These are phyloP conservation scores for Cristatella mucedo DNA, from an alignment of 2,888 invertebrate species.

Conservation along the genomic window DNA sequence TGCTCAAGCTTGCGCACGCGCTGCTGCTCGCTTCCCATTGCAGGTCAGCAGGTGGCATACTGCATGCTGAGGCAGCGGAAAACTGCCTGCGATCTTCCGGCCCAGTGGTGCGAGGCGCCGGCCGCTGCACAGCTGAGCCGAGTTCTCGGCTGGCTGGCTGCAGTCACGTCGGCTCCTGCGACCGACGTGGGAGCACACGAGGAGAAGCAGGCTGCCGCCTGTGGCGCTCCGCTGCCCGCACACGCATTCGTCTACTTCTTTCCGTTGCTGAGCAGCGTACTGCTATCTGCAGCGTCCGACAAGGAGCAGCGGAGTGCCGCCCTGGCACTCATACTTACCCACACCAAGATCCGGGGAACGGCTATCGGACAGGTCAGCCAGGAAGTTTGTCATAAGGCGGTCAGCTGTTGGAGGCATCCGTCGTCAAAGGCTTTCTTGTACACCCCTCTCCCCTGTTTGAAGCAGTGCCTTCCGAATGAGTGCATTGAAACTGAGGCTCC, in stretches of 20 bases:
- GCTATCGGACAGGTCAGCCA: neutral
- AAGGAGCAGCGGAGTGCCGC: slow-evolving; percentile 23
- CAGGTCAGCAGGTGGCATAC: slow-evolving; percentile 50
- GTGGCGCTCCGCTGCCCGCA: slow-evolving; percentile 43
- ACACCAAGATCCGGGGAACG: slow-evolving; percentile 49
- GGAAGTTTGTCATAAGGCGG: neutral
- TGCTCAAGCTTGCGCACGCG: too few relatives aligned
- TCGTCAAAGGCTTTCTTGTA: too few relatives aligned
- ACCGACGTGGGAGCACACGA: slow-evolving; percentile 12
- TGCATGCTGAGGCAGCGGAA: slow-evolving; percentile 57
- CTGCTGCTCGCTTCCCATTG: slow-evolving; percentile 6
- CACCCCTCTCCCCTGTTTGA: too few relatives aligned
- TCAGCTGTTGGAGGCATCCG: too few relatives aligned
- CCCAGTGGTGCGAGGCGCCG: slow-evolving; percentile 58
- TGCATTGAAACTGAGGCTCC: too few relatives aligned
- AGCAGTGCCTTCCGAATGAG: too few relatives aligned
- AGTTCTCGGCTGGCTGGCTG: slow-evolving; percentile 45
- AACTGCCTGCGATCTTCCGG: slow-evolving; percentile 62
- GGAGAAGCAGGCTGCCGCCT: neutral
- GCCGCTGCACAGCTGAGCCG: slow-evolving; percentile 49
- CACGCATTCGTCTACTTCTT: slow-evolving; percentile 69
- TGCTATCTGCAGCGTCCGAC: slow-evolving; percentile 20
- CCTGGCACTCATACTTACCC: slow-evolving; percentile 40
- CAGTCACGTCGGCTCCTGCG: slow-evolving; percentile 10
- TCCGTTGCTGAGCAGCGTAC: slow-evolving; percentile 48